These are phyloP conservation scores for Stegodyphus dumicola DNA, from an alignment of 1,140 invertebrate genomes.

Conservation along the genomic window DNA sequence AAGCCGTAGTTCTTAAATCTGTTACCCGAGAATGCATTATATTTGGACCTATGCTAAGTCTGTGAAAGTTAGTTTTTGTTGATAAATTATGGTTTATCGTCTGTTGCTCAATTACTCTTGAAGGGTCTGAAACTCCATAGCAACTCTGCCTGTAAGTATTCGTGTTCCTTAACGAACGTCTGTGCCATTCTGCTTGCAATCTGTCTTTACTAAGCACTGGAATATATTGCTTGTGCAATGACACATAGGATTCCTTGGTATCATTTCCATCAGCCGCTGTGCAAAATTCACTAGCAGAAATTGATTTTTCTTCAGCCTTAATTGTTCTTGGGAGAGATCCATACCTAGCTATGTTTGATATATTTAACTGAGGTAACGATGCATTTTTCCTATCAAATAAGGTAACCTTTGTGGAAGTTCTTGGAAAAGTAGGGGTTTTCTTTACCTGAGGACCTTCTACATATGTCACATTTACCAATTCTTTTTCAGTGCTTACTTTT, in stretches of 20 bases:
- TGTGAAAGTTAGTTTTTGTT: too few relatives aligned
- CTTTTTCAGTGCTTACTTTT: neutral
- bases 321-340: constrained; percentile 22
- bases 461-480: constrained; percentile 7
- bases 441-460: constrained; percentile 22
- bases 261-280: too few relatives aligned
- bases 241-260: too few relatives aligned
- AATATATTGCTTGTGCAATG: too few relatives aligned
- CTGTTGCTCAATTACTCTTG: neutral
- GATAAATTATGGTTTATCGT: too few relatives aligned
- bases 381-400: constrained; percentile 47
- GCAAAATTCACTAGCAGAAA: too few relatives aligned
- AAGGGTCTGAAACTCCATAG: neutral
- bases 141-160: neutral
- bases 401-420: constrained; percentile 32
- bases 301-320: too few relatives aligned
- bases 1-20: too few relatives aligned
- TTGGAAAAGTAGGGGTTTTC: constrained; percentile 10
- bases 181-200: neutral
- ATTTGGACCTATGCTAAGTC: too few relatives aligned
- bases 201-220: too few relatives aligned
- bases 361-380: constrained; percentile 26
- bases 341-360: constrained; percentile 33
- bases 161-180: neutral
- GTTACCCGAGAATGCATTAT: too few relatives aligned